Base-by-base conservation (phyloP, 2,888 invertebrate genomes). In the Agrochola lota region DNA sequence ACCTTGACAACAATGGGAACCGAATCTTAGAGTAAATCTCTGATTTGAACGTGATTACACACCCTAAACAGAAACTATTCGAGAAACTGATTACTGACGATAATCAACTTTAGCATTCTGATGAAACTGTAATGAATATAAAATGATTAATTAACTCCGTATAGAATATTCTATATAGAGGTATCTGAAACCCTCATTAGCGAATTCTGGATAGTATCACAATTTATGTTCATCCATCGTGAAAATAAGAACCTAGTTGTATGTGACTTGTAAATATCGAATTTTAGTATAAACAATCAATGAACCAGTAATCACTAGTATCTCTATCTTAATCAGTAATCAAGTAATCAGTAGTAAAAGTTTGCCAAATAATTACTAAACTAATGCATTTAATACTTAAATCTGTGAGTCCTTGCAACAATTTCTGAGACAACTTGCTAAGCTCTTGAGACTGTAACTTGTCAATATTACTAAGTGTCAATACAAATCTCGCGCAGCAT, bases 381-480 rank as follows among this genome's bases (percentile, higher is more conserved):
- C 23, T 80, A 80, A 67, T 78, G 77, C 68, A 77, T 63, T 15
- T 55, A 62, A 23, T 69, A 75, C 68, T 68, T 67, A 52, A 75
- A 77, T 64, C 80, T 66, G n/a, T 4, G 12, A 71, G n/a, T 63
- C 46, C 26, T 46, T 40, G 57, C 62, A 71, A 80, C 60, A 71
- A 73, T 71, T 55, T 77, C 62, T 78, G n/a, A 64, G 67, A 72
- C 71, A 74, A 70, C 40, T 80, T 66, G 23, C 30, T 80, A 84
- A 82, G 71, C 71, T 63, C 77, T 71, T n/a, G 66, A 62, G 80
- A 59, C 64, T 20, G 52, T 63, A 74, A 77, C 76, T 78, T 87
- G 84, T 84, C 87, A 80, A 78, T 85, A 85, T 80, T 73, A 80
- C 72, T 82, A 67, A 80, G 72, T 75, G 83, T 80, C 80, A 76